These are phyloP conservation scores for Felis catus DNA, from an alignment of 2,113 vertebrate species.

Conservation along the genomic window F.catus_Fca126_mat1.0 CM031415.1:203277501-203278000, in stretches of 20 bases:
- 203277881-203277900: not conserved
- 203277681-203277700: not conserved
- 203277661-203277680: not conserved
- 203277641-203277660: fast-evolving
- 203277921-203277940: too few relatives aligned
- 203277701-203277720: not conserved
- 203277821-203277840: not conserved
- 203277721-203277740: not conserved
- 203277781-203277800: not conserved
- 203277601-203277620: not conserved
- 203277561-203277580: not conserved
- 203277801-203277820: not conserved
- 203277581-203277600: not conserved
- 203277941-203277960: too few relatives aligned
- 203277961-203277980: too few relatives aligned
- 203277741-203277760: not conserved
- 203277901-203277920: not conserved
- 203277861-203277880: not conserved
- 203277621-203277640: not conserved
- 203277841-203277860: not conserved
- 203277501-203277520: too few relatives aligned
- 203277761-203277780: not conserved
- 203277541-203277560: too few relatives aligned
- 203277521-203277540: too few relatives aligned
- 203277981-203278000: too few relatives aligned